Base-by-base conservation (phyloP, 2,888 invertebrate genomes). In the Ischnura elegans region DNA sequence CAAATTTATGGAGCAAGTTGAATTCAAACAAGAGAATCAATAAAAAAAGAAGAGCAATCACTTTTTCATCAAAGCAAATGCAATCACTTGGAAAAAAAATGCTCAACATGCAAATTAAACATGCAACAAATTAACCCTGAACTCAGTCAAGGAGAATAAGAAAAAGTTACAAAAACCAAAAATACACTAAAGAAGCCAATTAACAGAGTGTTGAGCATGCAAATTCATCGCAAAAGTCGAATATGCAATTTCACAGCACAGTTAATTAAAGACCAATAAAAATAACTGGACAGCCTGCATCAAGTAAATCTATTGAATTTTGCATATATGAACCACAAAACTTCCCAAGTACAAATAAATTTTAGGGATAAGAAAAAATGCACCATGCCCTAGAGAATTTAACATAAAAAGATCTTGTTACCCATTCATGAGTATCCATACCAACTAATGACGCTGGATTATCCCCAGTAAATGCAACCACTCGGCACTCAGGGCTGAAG, bases 401-500 rank as follows among this genome's bases (percentile, higher is more conserved):
- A 19, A 29, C 36, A n/a, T n/a, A n/a, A n/a, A n/a, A n/a, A n/a
- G n/a, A n/a, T n/a, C n/a, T n/a, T n/a, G n/a, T n/a, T n/a, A n/a
- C n/a, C n/a, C n/a, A n/a, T n/a, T n/a, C n/a, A n/a, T n/a, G n/a
- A n/a, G n/a, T n/a, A n/a, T n/a, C n/a, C 95, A 95, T 96, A 97
- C 98, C 98, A 94, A 98, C 97, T 43, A 98, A 96, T 0, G 98
- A 98, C 1, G 98, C 98, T 45, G 99, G 98, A 97, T 99, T 99
- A 96, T 99, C 99, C 0, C 99, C 99, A 0, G 99, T 99, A 96
- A 99, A 99, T 0, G 98, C 98, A 5, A 98, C 96, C 2, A 99
- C 97, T 95, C 97, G 96, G 95, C 99, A 99, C 25, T 97, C 97
- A 0, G 97, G 96, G 94, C 97, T 97, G 96, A 99, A 99, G 29